Evolutionary conservation across 1,140 invertebrate genomes (phyloP).

Genomic region (Halictus rubicundus): DNA sequence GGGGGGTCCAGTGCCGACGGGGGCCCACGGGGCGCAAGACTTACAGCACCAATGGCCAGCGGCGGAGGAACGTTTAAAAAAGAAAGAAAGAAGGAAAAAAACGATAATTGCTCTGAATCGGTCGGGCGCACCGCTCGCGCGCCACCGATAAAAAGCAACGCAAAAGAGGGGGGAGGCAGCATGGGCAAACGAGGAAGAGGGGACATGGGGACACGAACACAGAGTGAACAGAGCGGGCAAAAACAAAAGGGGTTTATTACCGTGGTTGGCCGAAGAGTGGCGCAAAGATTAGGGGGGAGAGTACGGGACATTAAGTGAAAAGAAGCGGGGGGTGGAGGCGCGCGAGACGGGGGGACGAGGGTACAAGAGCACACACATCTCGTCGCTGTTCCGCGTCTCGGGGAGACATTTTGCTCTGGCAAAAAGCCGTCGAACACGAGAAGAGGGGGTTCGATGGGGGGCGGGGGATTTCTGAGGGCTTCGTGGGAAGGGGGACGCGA

Average conservation of each 20-base stretch:
- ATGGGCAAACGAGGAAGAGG: background rate
- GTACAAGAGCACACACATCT: conserved; percentile 38
- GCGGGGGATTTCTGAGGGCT: conserved; percentile 33
- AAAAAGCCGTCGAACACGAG: conserved; percentile 16
- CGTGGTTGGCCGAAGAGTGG: conserved; percentile 14
- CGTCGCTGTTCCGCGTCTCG: conserved; percentile 33
- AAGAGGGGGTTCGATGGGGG: background rate
- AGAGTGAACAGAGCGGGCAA: conserved; percentile 42
- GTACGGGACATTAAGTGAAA: conserved; percentile 39
- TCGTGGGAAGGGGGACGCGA: conserved; percentile 3
- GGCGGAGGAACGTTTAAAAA: background rate
- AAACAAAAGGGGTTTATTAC: conserved; percentile 72
- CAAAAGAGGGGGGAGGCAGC: conserved; percentile 27
- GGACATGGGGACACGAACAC: conserved; percentile 5
- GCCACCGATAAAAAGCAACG: conserved; percentile 16
- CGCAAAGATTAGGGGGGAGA: conserved; percentile 17
- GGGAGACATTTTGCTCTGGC: conserved; percentile 32
- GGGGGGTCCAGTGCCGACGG: background rate
- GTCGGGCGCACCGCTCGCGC: background rate
- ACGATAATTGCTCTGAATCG: conserved; percentile 27
- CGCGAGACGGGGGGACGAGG: background rate
- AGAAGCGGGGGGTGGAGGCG: background rate
- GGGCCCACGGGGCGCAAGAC: background rate
- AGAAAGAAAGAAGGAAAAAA: background rate
- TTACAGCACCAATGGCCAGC: background rate